phyloP scores from a whole-genome alignment of 1,140 invertebrate genomes.

The Zaprionus africanus region DNA sequence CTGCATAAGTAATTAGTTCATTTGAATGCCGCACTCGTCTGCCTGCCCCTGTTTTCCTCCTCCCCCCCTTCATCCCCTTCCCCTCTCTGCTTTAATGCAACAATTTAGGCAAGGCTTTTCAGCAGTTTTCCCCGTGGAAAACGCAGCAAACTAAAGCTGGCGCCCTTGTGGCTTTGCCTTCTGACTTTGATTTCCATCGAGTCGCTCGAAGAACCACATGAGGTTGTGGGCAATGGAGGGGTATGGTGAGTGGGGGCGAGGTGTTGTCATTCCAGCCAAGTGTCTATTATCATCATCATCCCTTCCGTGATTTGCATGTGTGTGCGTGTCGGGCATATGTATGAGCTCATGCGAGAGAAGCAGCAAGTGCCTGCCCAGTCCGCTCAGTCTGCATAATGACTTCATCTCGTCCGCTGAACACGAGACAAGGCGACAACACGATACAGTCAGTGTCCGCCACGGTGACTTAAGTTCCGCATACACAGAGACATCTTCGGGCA shows the following conservation, averaged over 20 bases:
- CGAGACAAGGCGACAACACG: neutral
- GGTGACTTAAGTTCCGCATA: neutral
- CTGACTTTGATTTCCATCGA: slow-evolving; percentile 34
- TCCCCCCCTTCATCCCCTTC: no score
- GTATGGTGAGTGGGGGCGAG: neutral
- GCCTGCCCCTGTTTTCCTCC: no score
- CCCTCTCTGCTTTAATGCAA: neutral
- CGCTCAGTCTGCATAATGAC: slow-evolving; percentile 12
- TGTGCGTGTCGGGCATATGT: slow-evolving; percentile 44
- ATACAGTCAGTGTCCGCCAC: no score
- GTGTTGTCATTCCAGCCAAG: slow-evolving; percentile 50
- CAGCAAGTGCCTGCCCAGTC: neutral
- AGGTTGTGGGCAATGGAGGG: neutral
- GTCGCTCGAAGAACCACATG: no score
- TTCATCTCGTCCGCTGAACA: slow-evolving; percentile 22
- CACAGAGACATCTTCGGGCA: neutral
- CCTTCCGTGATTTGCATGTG: slow-evolving; percentile 36
- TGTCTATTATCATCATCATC: slow-evolving; percentile 56
- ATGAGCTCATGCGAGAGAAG: slow-evolving; percentile 14
- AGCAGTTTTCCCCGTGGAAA: slow-evolving; percentile 10
- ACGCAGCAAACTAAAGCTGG: slow-evolving; percentile 26
- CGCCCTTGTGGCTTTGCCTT: slow-evolving; percentile 18
- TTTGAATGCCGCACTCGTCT: slow-evolving; percentile 32
- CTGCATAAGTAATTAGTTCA: slow-evolving; percentile 69
- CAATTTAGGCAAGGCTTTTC: neutral